Evolutionary conservation across 2,113 vertebrate species (phyloP).

Genomic region (Bos javanicus): DNA sequence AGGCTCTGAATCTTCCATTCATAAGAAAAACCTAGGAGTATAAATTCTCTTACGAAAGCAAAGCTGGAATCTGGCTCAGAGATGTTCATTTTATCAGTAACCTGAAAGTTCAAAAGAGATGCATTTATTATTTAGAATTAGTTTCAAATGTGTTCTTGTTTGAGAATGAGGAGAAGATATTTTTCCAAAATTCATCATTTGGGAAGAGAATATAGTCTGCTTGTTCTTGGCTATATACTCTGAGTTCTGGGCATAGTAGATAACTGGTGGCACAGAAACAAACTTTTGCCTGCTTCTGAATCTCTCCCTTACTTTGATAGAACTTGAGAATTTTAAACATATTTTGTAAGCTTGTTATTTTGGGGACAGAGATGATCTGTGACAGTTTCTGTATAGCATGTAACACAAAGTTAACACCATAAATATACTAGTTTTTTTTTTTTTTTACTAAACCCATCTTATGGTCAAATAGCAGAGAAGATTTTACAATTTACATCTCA

Average conservation of each 20-base stretch:
- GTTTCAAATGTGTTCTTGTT: not conserved
- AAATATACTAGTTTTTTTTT: not conserved
- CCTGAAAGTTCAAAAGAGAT: constrained; percentile 16
- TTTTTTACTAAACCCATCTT: not conserved
- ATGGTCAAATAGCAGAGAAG: not conserved
- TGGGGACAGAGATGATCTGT: not conserved
- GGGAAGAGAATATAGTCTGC: not conserved
- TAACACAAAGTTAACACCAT: not conserved
- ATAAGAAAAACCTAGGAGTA: constrained; percentile 46
- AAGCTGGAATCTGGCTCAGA: not conserved
- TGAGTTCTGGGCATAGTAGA: not conserved
- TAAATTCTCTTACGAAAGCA: constrained; percentile 41
- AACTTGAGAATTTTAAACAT: not conserved
- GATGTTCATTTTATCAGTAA: not conserved
- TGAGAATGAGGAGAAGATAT: not conserved
- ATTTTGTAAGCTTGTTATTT: not conserved
- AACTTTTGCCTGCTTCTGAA: not conserved
- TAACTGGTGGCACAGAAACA: not conserved
- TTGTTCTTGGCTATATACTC: not conserved
- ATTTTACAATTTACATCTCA: not conserved
- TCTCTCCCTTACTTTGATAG: not conserved
- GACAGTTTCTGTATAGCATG: not conserved
- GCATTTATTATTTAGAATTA: not conserved
- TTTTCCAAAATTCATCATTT: not conserved
- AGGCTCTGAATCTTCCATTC: constrained; percentile 25